phyloP scores from a whole-genome alignment of 2,113 vertebrate species.

The Prunella himalayana region DNA sequence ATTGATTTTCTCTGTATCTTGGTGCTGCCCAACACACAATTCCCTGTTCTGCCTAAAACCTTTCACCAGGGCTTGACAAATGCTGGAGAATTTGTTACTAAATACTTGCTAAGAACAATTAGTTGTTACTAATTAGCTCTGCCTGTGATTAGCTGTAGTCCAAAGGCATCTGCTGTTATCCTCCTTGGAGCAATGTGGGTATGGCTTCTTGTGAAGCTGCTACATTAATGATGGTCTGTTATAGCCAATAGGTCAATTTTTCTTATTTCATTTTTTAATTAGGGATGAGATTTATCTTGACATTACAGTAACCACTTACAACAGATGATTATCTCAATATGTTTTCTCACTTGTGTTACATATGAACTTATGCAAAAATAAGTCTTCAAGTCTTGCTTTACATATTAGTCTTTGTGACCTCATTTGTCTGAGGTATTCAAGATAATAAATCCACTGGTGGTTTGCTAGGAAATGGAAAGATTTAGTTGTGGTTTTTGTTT shows the following conservation, averaged over 20 bases:
- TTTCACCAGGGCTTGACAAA: not conserved
- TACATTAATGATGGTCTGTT: not conserved
- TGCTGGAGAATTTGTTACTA: not conserved
- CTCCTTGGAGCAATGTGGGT: not conserved
- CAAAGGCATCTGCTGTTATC: not conserved
- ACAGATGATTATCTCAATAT: not conserved
- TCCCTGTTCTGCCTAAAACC: not conserved
- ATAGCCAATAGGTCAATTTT: not conserved
- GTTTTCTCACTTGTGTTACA: constrained; percentile 12
- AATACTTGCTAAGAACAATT: not conserved
- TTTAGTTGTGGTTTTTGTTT: constrained; percentile 27
- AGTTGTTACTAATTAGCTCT: constrained; percentile 13
- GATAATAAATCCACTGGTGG: constrained; percentile 46
- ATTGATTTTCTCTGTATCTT: not conserved
- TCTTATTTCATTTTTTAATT: not conserved
- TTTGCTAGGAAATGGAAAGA: constrained; percentile 48
- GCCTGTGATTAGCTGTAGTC: not conserved
- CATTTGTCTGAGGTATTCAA: constrained; percentile 20
- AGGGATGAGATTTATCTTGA: constrained; percentile 8
- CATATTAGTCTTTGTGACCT: not conserved
- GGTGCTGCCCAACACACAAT: not conserved
- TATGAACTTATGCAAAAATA: not conserved
- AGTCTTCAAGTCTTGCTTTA: not conserved
- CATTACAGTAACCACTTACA: not conserved
- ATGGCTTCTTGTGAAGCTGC: not conserved